phyloP scores from a whole-genome alignment of 2,888 invertebrate species.

The Malacosoma neustria region DNA sequence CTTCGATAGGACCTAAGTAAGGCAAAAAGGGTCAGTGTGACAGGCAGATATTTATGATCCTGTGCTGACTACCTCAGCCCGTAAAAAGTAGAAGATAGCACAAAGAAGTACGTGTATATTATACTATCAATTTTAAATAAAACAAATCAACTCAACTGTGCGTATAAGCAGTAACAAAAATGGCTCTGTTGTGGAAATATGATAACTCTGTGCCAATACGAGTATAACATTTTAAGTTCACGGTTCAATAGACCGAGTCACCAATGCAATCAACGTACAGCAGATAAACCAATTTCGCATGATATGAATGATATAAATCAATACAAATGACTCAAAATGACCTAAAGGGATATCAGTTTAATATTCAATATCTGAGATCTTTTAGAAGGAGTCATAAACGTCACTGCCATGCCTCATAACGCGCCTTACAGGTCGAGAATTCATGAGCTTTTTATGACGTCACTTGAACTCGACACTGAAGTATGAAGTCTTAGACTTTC shows the following conservation, averaged over 20 bases:
- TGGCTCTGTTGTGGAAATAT: neutral
- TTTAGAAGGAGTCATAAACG: slow-evolving; percentile 25
- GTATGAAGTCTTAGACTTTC: slow-evolving; percentile 39
- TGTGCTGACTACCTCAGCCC: no score
- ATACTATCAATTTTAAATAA: no score
- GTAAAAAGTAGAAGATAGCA: no score
- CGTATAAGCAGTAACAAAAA: slow-evolving; percentile 6
- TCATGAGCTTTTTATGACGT: slow-evolving; percentile 42
- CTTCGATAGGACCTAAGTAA: no score
- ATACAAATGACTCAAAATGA: slow-evolving; percentile 30
- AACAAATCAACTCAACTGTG: no score
- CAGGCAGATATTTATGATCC: no score
- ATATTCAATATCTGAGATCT: slow-evolving; percentile 27
- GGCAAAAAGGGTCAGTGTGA: no score
- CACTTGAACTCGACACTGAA: slow-evolving; percentile 39
- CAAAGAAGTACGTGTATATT: no score
- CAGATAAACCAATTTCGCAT: slow-evolving; percentile 43
- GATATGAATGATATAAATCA: slow-evolving; percentile 42
- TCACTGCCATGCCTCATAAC: slow-evolving; percentile 26
- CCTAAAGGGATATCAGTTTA: slow-evolving; percentile 32
- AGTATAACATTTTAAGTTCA: slow-evolving; percentile 23
- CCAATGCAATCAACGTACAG: slow-evolving; percentile 41
- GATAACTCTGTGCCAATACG: neutral
- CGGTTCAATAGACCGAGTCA: slow-evolving; percentile 41
- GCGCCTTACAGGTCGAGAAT: slow-evolving; percentile 28